Conservation (phyloP, 2,113 vertebrate genomes). For the Syngnathus floridae region DNA sequence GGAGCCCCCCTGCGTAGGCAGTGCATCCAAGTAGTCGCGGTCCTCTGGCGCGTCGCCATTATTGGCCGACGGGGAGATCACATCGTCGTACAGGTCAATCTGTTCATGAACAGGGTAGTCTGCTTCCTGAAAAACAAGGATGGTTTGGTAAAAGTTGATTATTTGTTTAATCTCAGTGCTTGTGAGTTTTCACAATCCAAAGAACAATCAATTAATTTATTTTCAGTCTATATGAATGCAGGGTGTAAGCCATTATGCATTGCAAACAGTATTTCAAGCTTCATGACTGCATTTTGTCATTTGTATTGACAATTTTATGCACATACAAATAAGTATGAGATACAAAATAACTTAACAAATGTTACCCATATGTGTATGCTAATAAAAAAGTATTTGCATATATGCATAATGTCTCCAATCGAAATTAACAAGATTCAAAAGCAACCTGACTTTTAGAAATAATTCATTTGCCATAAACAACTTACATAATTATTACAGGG, state of each 20-base stretch:
- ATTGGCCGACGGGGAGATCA: conserved; percentile 96
- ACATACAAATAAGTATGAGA: background rate
- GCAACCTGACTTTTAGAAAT: too few relatives aligned
- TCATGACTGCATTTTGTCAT: too few relatives aligned
- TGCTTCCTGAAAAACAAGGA: conserved; percentile 75
- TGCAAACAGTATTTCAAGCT: background rate
- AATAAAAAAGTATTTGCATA: background rate
- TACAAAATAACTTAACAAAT: background rate
- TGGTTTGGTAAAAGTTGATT: background rate
- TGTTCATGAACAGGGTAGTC: conserved; percentile 96
- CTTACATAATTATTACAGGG: background rate
- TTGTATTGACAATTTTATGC: too few relatives aligned
- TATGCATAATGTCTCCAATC: too few relatives aligned
- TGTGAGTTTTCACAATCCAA: background rate
- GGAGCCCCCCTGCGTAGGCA: conserved; percentile 83
- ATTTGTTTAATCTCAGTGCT: background rate
- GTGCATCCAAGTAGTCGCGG: conserved; percentile 91
- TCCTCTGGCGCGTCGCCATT: conserved; percentile 98
- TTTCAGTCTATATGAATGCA: too few relatives aligned
- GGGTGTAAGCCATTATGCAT: too few relatives aligned
- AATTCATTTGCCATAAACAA: too few relatives aligned
- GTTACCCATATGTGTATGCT: background rate
- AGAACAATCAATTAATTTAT: background rate
- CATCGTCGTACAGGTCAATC: conserved; percentile 97
- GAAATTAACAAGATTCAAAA: background rate